Base-by-base conservation (phyloP, 1,140 invertebrate genomes). In the Choristoneura fumiferana region DNA sequence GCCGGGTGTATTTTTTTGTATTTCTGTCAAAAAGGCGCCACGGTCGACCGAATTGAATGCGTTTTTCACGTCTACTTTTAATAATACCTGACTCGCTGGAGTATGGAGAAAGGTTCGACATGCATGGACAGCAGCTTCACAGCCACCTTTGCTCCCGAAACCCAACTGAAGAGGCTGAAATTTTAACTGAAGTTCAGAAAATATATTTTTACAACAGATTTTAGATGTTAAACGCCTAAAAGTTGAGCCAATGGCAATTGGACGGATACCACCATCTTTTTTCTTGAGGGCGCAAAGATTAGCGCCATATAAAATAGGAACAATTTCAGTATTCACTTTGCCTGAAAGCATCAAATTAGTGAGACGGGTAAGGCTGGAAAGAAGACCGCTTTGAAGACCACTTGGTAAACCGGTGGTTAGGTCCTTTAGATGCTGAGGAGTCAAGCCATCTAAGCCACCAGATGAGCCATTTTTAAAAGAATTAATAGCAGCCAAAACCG, bases 381-480 rank as follows among this genome's bases (percentile, higher is more conserved):
- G n/a, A n/a, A n/a, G n/a, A n/a, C n/a, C n/a, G n/a, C n/a, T n/a
- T n/a, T n/a, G n/a, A n/a, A n/a, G n/a, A n/a, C n/a, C n/a, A n/a
- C n/a, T n/a, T n/a, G n/a, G n/a, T n/a, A n/a, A n/a, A n/a, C n/a
- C n/a, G n/a, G n/a, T n/a, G n/a, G n/a, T n/a, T n/a, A n/a, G n/a
- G n/a, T n/a, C n/a, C n/a, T n/a, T n/a, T n/a, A n/a, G n/a, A n/a
- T n/a, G n/a, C n/a, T n/a, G n/a, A 59, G 73, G 71, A 69, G 76
- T 34, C 0, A 69, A 15, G 10, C 62, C 64, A 56, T 69, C 67
- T 8, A 62, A 37, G 36, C 66, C 66, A 43, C 67, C 80, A 56
- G 71, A 76, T 39, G 84, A 71, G 34, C 82, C 76, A 57, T 71
- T 69, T 43, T 79, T 77, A 60, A 79, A 84, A 33, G 22, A 60